Conservation (phyloP, 2,888 invertebrate species). For the Callimorpha dominula region DNA sequence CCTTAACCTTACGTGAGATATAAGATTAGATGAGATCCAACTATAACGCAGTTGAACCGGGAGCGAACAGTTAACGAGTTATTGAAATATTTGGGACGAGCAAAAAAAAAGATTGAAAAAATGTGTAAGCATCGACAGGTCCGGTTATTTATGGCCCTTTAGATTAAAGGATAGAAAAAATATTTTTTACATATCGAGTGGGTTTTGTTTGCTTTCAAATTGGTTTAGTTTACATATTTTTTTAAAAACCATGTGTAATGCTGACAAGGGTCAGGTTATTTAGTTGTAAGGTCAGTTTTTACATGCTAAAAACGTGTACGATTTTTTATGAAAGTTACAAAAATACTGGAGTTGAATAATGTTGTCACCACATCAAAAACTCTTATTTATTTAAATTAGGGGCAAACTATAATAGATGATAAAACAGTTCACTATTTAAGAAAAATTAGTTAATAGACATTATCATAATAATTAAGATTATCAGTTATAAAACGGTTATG, state of each 20-base stretch:
- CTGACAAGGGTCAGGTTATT: not conserved
- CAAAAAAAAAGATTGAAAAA: conserved; percentile 38
- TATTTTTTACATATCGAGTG: conserved; percentile 4
- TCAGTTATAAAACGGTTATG: too few relatives aligned
- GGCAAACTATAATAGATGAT: too few relatives aligned
- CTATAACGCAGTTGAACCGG: conserved; percentile 43
- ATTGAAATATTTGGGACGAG: conserved; percentile 50
- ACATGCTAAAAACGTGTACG: not conserved
- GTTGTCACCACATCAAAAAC: too few relatives aligned
- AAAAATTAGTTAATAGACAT: too few relatives aligned
- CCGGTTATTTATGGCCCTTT: conserved; percentile 41
- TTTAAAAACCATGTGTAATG: not conserved
- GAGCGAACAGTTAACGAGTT: conserved; percentile 50
- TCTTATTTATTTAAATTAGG: too few relatives aligned
- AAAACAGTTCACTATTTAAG: too few relatives aligned
- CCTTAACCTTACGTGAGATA: conserved; percentile 49
- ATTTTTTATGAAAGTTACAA: too few relatives aligned
- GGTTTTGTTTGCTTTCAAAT: conserved; percentile 8
- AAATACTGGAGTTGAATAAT: too few relatives aligned
- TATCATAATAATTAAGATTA: too few relatives aligned
- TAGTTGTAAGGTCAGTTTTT: not conserved
- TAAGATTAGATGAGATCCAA: conserved; percentile 49
- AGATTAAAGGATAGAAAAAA: conserved; percentile 32
- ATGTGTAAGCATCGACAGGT: conserved; percentile 44
- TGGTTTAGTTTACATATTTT: conserved; percentile 8